Evolutionary conservation across 1,140 invertebrate species (phyloP), one percentile per base, ranked within the genome.

Genomic region (Penaeus vannamei): DNA sequence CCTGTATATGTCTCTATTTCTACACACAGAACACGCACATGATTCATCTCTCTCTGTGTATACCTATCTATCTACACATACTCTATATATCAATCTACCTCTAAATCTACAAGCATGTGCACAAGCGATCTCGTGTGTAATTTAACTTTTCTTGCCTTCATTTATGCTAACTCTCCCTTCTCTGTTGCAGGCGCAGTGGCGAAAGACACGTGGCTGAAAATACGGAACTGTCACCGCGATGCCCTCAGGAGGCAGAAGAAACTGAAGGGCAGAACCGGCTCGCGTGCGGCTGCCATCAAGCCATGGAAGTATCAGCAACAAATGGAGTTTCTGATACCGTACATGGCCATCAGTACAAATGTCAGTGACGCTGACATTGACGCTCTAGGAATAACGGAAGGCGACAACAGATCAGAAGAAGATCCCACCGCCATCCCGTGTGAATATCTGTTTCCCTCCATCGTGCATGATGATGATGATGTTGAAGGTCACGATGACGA

Each of bases 191-290:
- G 66, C 10, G 17, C 66, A 26, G 22, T 20, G 0, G 66, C 32
- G 12, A 72, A 72, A 20, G 66, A 72, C 10, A 20, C 22, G 8
- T 72, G 66, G 66, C 66, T 72, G 22, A 72, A 72, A 72, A 72
- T 72, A 32, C 66, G 66, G 12, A 72, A 72, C 66, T 72, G 66
- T 72, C 66, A 72, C 32, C 66, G 32, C 14, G 66, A 72, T 72
- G 66, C 66, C 22, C 66, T 72, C 66, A 72, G 66, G 66, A 72
- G 66, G 66, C 66, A 72, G 20, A 72, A 72, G 66, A 72, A 72
- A 72, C 32, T 72, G 32, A 72, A 72, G 22, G n/a, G 66, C 32
- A 32, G n/a, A 72, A 72, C n/a, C 2, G 66, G 66, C n/a, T 32
- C 66, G 12, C 66, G 32, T 72, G 66, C 66, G 1, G 66, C 19